Percentiles rank a stretch among this genome's conserved stretches.
Conservation (phyloP, 2,888 invertebrate genomes). For the Ecdyonurus torrentis region DNA sequence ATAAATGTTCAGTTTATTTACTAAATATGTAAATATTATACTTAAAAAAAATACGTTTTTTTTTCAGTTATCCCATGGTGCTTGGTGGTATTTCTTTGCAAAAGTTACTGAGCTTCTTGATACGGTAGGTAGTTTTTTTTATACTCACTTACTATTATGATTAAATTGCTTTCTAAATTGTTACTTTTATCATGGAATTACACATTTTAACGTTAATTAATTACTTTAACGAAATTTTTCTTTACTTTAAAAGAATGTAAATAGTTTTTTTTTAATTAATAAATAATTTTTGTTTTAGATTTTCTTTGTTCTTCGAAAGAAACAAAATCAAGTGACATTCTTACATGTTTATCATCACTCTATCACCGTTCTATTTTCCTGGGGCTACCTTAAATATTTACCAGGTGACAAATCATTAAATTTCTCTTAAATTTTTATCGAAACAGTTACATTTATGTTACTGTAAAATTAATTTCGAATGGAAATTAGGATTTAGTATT, state of each 20-base stretch:
- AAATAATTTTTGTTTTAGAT: no score
- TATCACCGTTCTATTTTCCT: conserved; percentile 16
- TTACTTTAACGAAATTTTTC: no score
- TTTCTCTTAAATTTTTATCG: no score
- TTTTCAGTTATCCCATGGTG: conserved; percentile 20
- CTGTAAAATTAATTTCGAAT: no score
- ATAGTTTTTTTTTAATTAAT: no score
- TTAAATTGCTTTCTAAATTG: not conserved
- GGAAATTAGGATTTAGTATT: no score
- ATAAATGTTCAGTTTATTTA: no score
- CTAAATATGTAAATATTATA: no score
- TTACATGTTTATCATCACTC: conserved; percentile 31
- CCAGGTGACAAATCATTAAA: conserved; percentile 29
- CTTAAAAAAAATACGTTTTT: no score
- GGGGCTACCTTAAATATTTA: conserved; percentile 8
- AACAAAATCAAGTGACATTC: conserved; percentile 28
- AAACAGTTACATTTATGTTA: no score
- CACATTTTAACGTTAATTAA: no score
- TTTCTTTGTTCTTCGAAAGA: conserved; percentile 29
- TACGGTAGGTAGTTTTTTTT: conserved; percentile 30
- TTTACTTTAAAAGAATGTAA: no score
- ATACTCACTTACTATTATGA: not conserved
- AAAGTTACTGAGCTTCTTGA: conserved; percentile 63
- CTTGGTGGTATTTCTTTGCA: conserved; percentile 67
- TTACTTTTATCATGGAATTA: not conserved